Evolutionary conservation across 2,113 vertebrate species (phyloP), one percentile per base, ranked within the genome.

Genomic region (Ctenomys sociabilis): DNA sequence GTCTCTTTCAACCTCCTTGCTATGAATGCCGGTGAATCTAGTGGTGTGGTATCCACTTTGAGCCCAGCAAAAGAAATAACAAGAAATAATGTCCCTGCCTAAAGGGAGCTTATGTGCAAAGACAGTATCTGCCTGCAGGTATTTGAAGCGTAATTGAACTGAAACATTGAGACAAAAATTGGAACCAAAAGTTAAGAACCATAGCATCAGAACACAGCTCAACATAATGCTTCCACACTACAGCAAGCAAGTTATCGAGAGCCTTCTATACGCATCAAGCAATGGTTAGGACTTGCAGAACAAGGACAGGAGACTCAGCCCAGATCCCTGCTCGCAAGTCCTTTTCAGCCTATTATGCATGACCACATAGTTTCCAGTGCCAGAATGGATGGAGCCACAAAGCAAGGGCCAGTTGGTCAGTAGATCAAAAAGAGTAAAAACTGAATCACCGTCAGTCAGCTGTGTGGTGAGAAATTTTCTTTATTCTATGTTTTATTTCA

Each of bases 401-500:
- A 90, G 22, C 57, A 93, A 82, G 37, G 22, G 84, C 78, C 13
- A 86, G 32, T 5, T 78, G 35, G 43, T 61, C 57, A 45, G 10
- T 49, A 28, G n/a, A 37, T 75, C 86, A 52, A 85, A 32, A 87
- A 16, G 94, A 32, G 24, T 49, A 88, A 93, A 63, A 90, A 2
- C 24, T 78, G 45, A 86, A 80, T 87, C 80, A 85, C 11, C 52
- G 81, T 35, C 22, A 85, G 6, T 78, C 63, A 93, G 35, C 17
- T 45, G 40, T 1, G 54, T 5, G 68, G 3, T 88, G 43, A 40
- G 37, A 88, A 66, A 78, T n/a, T 82, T 49, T n/a, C 77, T 85
- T 95, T 87, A 92, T 81, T n/a, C 37, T 43, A 7, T 49, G 2
- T 30, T 43, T 87, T 85, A 28, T 96, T 88, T 91, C 66, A 88